phyloP scores from a whole-genome alignment of 1,140 invertebrate genomes.

The Philopotamus ludificatus region DNA sequence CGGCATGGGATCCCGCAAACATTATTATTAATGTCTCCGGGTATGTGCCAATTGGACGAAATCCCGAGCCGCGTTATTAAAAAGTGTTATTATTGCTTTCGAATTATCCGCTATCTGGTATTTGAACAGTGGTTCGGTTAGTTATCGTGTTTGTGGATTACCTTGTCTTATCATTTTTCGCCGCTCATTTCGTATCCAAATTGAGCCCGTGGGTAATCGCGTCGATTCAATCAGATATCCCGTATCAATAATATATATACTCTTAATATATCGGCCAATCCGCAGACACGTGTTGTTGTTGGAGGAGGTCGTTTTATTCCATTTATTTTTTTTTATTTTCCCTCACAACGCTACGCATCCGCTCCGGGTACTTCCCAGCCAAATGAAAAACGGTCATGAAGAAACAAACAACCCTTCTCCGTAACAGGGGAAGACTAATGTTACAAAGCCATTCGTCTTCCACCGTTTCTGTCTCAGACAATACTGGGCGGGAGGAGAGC shows the following conservation, averaged over 20 bases:
- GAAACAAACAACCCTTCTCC: constrained; percentile 17
- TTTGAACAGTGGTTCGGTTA: too few relatives aligned
- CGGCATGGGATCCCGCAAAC: constrained; percentile 33
- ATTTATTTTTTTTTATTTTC: background rate
- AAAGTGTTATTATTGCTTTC: constrained; percentile 14
- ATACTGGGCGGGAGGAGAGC: constrained; percentile 21
- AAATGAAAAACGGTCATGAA: constrained; percentile 7
- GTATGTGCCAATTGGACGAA: too few relatives aligned
- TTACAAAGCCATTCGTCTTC: constrained; percentile 40
- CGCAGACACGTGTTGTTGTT: too few relatives aligned
- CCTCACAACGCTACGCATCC: background rate
- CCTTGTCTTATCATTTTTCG: too few relatives aligned
- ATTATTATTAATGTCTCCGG: too few relatives aligned
- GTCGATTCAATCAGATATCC: constrained; percentile 16
- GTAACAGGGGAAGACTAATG: constrained; percentile 18
- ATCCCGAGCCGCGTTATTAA: too few relatives aligned
- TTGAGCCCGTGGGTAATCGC: constrained; percentile 8
- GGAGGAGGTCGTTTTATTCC: too few relatives aligned
- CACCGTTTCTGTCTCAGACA: constrained; percentile 26
- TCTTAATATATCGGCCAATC: too few relatives aligned
- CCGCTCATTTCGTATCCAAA: constrained; percentile 24
- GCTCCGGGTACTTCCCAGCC: background rate
- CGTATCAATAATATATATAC: too few relatives aligned
- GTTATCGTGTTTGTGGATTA: too few relatives aligned
- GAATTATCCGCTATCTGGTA: too few relatives aligned